Base-by-base conservation (phyloP, 2,888 invertebrate genomes). In the Zeuzera pyrina region DNA sequence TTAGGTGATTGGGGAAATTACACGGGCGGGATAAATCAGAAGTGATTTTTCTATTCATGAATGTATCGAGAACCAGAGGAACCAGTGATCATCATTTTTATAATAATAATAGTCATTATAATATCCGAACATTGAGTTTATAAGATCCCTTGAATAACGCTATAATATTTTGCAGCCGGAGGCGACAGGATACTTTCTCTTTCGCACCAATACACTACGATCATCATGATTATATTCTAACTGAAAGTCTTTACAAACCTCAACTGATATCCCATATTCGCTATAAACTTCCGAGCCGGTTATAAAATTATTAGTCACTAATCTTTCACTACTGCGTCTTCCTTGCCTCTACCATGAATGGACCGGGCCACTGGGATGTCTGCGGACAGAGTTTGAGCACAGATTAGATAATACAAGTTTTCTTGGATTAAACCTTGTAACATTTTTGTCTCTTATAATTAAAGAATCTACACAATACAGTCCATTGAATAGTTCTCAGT, bases 241-340 rank as follows among this genome's bases (percentile, higher is more conserved):
- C n/a, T n/a, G n/a, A n/a, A 25, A 25, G 8, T 12, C 13, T n/a
- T 3, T 35, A 68, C 70, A 47, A 47, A 96, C 97, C 86, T 98
- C 98, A 35, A 97, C 94, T 10, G 94, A 92, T 61, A 99, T 96
- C 47, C 97, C 90, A 71, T 99, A 99, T 65, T 99, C 99, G 29
- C 98, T 98, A 63, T 99, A 99, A 1, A 99, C 99, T 59, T 98
- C 94, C 26, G 98, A 97, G 5, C 99, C 99, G 16, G 95, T 93
- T 2, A 95, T 97, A 64, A 98, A 87, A 77, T 98, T 99, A 46
- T 90, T 87, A 1, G 99, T 99, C 4, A 98, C 95, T 33, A 99
- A 74, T n/a, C n/a, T n/a, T n/a, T n/a, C n/a, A n/a, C n/a, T n/a
- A n/a, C n/a, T 0, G 96, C 97, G 77, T 99, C 99, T 77, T 99